phyloP scores from a whole-genome alignment of 1,140 invertebrate species.

The Steinernema feltiae region DNA sequence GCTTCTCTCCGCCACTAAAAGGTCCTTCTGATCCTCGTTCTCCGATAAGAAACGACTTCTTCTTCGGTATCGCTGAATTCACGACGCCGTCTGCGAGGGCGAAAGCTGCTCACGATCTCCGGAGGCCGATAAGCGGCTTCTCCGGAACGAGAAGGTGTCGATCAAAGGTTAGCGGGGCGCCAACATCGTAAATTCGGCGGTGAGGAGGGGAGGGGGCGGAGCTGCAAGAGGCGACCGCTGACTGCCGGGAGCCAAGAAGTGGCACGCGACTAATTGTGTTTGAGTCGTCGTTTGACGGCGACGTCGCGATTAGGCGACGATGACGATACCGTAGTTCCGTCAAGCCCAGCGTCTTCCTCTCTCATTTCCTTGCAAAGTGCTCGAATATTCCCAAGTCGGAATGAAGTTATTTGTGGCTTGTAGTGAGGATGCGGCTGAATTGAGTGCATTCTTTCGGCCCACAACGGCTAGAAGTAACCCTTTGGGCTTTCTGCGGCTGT shows the following conservation, averaged over 20 bases:
- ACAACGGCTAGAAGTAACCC: too few relatives aligned
- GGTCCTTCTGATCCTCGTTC: too few relatives aligned
- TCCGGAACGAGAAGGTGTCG: background rate
- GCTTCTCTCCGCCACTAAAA: too few relatives aligned
- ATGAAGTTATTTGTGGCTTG: background rate
- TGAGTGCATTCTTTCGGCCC: too few relatives aligned
- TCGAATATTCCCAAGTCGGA: too few relatives aligned
- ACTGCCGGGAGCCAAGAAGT: background rate
- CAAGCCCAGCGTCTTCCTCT: too few relatives aligned
- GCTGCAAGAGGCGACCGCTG: background rate
- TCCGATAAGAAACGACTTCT: too few relatives aligned
- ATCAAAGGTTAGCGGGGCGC: too few relatives aligned
- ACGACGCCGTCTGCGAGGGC: background rate
- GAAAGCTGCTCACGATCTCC: background rate
- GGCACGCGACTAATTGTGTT: constrained; percentile 8
- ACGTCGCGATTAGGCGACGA: background rate
- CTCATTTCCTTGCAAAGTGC: too few relatives aligned
- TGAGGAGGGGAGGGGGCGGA: background rate
- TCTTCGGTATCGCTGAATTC: too few relatives aligned
- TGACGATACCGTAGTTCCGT: background rate
- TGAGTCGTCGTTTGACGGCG: background rate
- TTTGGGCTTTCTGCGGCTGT: too few relatives aligned
- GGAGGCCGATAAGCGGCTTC: background rate
- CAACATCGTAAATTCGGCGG: background rate
- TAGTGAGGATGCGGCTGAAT: too few relatives aligned